Percentiles rank a stretch among this genome's conserved stretches.
Evolutionary conservation across 2,113 vertebrate genomes (phyloP).

Genomic region (Equus quagga): DNA sequence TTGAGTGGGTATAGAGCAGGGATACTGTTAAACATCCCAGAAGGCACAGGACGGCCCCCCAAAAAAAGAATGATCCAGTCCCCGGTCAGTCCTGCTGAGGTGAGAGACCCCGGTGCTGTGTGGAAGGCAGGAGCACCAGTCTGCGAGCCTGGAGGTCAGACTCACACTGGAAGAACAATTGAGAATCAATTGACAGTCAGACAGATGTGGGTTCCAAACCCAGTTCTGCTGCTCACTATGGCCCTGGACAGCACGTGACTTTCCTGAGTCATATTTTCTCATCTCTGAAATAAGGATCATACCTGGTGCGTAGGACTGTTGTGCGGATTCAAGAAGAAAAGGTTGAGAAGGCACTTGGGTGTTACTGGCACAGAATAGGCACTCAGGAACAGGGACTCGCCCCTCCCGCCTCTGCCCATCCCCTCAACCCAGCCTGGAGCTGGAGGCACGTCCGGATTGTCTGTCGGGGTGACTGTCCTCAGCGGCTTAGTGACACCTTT

Average conservation of each 20-base stretch:
- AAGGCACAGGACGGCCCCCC: too few relatives aligned
- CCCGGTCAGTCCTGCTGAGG: too few relatives aligned
- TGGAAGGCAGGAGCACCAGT: neutral
- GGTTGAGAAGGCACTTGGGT: rapidly evolving
- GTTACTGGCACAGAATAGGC: too few relatives aligned
- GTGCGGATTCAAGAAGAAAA: neutral
- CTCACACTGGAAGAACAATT: neutral
- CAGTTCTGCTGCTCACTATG: neutral
- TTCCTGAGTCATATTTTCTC: neutral
- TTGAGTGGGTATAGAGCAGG: neutral
- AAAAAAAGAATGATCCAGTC: too few relatives aligned
- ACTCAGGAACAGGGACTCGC: too few relatives aligned
- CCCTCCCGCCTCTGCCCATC: too few relatives aligned
- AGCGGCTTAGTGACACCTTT: neutral
- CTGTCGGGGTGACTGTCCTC: neutral
- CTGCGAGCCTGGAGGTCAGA: neutral
- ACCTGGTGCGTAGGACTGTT: rapidly evolving
- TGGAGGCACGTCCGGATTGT: too few relatives aligned
- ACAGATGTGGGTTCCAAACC: neutral
- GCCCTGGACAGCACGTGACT: neutral
- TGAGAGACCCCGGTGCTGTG: too few relatives aligned
- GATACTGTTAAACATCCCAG: neutral
- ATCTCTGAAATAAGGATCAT: neutral
- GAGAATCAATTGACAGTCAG: neutral
- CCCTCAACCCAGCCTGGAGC: neutral